Base-by-base conservation (phyloP, 2,888 invertebrate species). In the Anagyrus pseudococci region DNA sequence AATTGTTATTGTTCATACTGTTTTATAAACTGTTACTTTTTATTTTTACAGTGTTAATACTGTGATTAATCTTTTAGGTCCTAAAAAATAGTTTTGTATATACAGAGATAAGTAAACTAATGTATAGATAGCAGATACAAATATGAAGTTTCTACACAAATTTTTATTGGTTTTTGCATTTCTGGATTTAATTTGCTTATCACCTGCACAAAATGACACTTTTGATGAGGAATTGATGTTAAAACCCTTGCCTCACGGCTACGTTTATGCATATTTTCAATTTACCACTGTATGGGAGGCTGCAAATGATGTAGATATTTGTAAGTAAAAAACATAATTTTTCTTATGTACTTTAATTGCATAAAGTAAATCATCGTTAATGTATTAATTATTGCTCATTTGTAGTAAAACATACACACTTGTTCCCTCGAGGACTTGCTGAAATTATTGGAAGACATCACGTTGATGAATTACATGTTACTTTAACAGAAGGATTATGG, bases 401-500 rank as follows among this genome's bases (percentile, higher is more conserved):
- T 53, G 57, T 77, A 93, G 93, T 89, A 79, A 87, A 88, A 75
- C 93, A 97, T 81, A 93, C 93, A 43, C 88, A 91, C 73, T 82
- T 97, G 58, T 93, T 97, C 76, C 95, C 98, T 2, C 88, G 94
- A 73, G 89, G 94, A 1, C 83, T 98, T 53, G 92, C 93, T 13
- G 97, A 98, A 84, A 89, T 98, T 44, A 85, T 97, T 71, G 86
- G 89, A 47, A 86, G 91, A 33, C 94, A 94, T 78, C 86, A 90
- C 76, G 89, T 98, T 0, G 90, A 92, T 77, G 98, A 98, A 79
- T 81, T 99, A 20, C 96, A 97, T 76, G 85, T 99, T 52, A 91
- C 92, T 61, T 85, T 98, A 62, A 96, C 96, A 0, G 94, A 95
- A 81, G 98, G 98, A 0, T 84, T 94, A 58, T 99, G 98, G 98